Conservation (phyloP, 1,140 invertebrate species). For the Drosophila ironensis region DNA sequence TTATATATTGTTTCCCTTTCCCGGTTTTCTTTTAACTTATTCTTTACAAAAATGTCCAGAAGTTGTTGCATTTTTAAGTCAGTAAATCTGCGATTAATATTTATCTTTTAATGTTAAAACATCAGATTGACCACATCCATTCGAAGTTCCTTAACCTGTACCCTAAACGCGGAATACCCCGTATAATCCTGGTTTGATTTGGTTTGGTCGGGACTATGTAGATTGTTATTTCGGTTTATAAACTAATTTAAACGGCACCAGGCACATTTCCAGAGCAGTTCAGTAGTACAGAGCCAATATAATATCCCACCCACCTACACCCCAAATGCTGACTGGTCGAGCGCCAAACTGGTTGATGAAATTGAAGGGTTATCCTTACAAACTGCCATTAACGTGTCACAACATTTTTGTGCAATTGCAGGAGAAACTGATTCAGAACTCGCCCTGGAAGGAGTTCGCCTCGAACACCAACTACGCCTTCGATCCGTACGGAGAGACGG, state of each 20-base stretch:
- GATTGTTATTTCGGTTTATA: too few species aligned
- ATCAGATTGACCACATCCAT: too few species aligned
- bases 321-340: conserved; percentile 80
- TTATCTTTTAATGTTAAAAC: too few species aligned
- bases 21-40: too few species aligned
- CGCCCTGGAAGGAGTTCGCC: conserved; percentile 93
- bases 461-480: conserved; percentile 94
- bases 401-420: conserved; percentile 81
- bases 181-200: neutral
- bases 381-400: neutral
- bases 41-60: too few species aligned
- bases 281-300: conserved; percentile 22
- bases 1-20: too few species aligned
- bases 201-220: neutral
- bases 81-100: too few species aligned
- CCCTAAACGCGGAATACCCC: too few species aligned
- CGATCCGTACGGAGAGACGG: conserved; percentile 89
- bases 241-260: too few species aligned
- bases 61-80: too few species aligned
- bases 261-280: conserved; percentile 44
- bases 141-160: too few species aligned
- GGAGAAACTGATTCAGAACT: conserved; percentile 91
- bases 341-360: conserved; percentile 18
- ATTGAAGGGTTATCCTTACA: neutral
- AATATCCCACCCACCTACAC: conserved; percentile 1